Conservation (phyloP, 2,797 vertebrate species). For the Diceros bicornis region DNA sequence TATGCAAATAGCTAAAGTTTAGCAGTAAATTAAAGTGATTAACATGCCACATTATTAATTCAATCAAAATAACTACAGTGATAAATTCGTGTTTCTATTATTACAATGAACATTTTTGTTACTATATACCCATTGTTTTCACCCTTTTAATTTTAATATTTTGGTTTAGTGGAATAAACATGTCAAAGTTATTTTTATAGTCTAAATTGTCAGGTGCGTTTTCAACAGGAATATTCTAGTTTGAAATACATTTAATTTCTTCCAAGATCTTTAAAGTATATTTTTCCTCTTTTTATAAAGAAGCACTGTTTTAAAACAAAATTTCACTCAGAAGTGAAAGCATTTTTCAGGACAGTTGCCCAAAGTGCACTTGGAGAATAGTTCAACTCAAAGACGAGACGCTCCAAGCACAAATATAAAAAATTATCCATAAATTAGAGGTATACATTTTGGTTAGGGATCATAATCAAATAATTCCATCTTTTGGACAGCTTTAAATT, state of each 20-base stretch:
- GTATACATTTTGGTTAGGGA: neutral
- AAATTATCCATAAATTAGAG: neutral
- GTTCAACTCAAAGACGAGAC: conserved; percentile 23
- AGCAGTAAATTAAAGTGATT: conserved; percentile 64
- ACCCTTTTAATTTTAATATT: neutral
- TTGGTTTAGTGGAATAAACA: conserved; percentile 31
- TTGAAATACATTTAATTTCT: conserved; percentile 33
- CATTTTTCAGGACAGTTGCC: neutral
- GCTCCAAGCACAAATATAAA: neutral
- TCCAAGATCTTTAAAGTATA: neutral
- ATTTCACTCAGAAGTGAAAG: neutral
- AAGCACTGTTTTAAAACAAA: conserved; percentile 31
- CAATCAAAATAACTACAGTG: conserved; percentile 60
- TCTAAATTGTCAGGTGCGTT: neutral
- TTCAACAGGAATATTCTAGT: neutral
- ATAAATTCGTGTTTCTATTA: conserved; percentile 50
- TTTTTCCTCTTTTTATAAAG: neutral
- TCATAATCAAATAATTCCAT: neutral
- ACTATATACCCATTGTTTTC: neutral
- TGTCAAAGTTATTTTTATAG: conserved; percentile 16
- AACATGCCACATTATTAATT: conserved; percentile 22
- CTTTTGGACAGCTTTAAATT: conserved; percentile 25
- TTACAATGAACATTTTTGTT: conserved; percentile 10
- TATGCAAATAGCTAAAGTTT: conserved; percentile 50
- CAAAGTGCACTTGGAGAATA: neutral